Evolutionary conservation across 1,140 invertebrate genomes (phyloP).

Genomic region (Choristoneura fumiferana): DNA sequence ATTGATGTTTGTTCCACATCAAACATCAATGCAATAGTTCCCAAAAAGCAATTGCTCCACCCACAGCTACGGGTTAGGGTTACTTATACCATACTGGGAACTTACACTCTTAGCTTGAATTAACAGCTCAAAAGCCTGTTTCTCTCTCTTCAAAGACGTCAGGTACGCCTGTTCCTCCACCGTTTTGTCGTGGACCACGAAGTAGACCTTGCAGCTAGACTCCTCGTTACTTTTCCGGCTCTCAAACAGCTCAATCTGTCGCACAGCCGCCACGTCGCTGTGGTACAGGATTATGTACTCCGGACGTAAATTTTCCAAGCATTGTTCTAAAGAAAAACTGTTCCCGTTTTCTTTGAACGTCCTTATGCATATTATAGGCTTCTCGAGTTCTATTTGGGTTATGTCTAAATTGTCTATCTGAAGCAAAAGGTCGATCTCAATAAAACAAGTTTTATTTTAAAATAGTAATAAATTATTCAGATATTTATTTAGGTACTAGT

Average conservation of each 20-base stretch:
- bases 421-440: slow-evolving; percentile 26
- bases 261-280: slow-evolving; percentile 90
- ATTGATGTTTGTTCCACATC: too few relatives aligned
- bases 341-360: slow-evolving; percentile 87
- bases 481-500: too few relatives aligned
- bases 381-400: slow-evolving; percentile 76
- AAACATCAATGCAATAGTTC: too few relatives aligned
- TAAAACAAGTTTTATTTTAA: slow-evolving; percentile 16
- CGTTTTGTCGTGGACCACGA: slow-evolving; percentile 92
- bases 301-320: slow-evolving; percentile 84
- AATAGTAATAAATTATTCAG: too few relatives aligned
- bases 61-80: too few relatives aligned
- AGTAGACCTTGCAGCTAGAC: slow-evolving; percentile 87
- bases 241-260: slow-evolving; percentile 92
- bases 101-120: slow-evolving; percentile 94
- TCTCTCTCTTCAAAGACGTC: slow-evolving; percentile 93
- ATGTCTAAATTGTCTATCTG: slow-evolving; percentile 84
- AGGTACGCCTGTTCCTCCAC: slow-evolving; percentile 98
- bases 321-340: slow-evolving; percentile 82
- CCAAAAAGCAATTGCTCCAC: too few relatives aligned
- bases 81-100: slow-evolving; percentile 31
- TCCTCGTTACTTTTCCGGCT: slow-evolving; percentile 83
- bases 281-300: slow-evolving; percentile 95
- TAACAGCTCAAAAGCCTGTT: slow-evolving; percentile 95
- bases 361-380: slow-evolving; percentile 86